Evolutionary conservation across 2,113 vertebrate genomes (phyloP).

Genomic region (Panthera leo): DNA sequence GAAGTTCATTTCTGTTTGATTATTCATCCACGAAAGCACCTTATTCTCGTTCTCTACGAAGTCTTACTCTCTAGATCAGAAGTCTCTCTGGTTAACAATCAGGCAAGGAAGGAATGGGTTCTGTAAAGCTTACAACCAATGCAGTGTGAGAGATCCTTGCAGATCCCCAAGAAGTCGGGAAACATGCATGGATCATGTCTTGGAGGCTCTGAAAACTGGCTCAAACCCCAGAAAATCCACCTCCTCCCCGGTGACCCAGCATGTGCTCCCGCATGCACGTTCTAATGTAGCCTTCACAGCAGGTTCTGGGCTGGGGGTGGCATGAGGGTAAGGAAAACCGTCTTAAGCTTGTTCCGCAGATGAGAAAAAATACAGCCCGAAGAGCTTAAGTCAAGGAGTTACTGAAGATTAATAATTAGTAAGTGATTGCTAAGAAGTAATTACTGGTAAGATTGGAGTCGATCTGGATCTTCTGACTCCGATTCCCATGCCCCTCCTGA

Average conservation of each 20-base stretch:
- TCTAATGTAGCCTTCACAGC: background rate
- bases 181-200: background rate
- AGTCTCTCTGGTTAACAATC: background rate
- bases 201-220: background rate
- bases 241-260: background rate
- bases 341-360: background rate
- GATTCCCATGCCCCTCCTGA: background rate
- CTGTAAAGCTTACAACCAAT: background rate
- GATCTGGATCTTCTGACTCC: background rate
- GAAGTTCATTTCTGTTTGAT: background rate
- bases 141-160: background rate
- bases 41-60: background rate
- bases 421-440: background rate
- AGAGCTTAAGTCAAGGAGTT: background rate
- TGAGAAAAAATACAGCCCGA: background rate
- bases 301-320: background rate
- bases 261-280: accelerated
- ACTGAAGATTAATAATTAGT: background rate
- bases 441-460: background rate
- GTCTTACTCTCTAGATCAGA: background rate
- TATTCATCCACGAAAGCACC: background rate
- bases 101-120: background rate
- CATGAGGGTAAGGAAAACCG: background rate
- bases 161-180: background rate
- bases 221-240: background rate